These are phyloP conservation scores for Hydractinia symbiolongicarpus DNA, from an alignment of 30 jellyfish, hydroid and myxozoan species.

Conservation along the genomic window DNA sequence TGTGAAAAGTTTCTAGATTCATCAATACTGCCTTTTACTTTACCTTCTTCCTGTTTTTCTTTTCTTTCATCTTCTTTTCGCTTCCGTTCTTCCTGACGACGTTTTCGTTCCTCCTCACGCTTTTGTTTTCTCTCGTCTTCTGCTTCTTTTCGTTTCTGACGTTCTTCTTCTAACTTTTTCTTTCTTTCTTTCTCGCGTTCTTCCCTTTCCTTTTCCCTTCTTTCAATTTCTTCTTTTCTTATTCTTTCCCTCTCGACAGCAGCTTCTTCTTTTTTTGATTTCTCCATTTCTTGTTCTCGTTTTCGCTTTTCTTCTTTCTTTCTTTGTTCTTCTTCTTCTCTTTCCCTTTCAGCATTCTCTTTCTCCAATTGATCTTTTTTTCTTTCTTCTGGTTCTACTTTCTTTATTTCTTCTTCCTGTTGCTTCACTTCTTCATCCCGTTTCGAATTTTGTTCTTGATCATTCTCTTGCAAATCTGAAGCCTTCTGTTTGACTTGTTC, in stretches of 20 bases:
- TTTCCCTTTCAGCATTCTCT: neutral
- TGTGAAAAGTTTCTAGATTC: neutral
- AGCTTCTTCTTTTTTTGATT: neutral
- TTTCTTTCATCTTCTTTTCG: neutral
- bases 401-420: neutral
- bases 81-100: neutral
- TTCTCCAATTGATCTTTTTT: neutral
- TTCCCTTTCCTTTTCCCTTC: neutral
- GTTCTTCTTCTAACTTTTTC: neutral
- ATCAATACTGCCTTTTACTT: neutral
- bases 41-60: neutral
- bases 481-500: neutral
- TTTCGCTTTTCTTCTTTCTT: neutral
- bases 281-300: neutral
- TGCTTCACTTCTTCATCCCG: neutral
- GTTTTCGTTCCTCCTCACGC: neutral
- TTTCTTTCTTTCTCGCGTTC: neutral
- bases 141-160: neutral
- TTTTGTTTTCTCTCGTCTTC: constrained; percentile 7
- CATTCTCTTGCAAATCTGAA: neutral
- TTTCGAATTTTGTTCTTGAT: neutral
- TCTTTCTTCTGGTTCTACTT: neutral
- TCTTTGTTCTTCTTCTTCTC: neutral
- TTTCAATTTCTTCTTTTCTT: neutral
- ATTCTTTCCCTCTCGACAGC: neutral